These are phyloP conservation scores for Drosophila anomelani DNA, from an alignment of 2,888 invertebrate genomes.

Conservation along the genomic window DNA sequence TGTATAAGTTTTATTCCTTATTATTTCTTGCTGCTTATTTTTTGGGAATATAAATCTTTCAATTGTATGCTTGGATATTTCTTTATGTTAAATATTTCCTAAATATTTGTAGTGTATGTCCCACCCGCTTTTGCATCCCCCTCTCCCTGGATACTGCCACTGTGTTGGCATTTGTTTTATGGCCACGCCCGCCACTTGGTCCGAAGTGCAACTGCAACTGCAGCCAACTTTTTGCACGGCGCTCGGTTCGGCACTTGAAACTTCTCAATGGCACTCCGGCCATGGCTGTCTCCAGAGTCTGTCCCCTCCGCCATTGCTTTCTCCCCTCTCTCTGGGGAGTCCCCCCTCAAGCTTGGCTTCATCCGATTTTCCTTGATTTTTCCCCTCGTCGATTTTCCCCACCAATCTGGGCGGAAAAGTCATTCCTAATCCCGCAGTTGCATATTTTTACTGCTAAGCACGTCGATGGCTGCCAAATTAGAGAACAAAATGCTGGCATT, in stretches of 20 bases:
- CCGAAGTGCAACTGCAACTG: constrained; percentile 78
- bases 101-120: constrained; percentile 19
- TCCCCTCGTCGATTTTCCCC: background rate
- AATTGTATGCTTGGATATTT: no score
- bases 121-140: background rate
- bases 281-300: constrained; percentile 40
- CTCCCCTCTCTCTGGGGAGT: background rate
- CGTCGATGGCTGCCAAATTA: constrained; percentile 76
- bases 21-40: background rate
- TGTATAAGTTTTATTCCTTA: background rate
- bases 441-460: constrained; percentile 68
- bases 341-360: background rate
- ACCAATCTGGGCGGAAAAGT: constrained; percentile 43
- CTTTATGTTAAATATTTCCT: no score
- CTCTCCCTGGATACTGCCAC: constrained; percentile 9
- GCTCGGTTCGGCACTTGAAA: constrained; percentile 69
- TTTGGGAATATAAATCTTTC: no score
- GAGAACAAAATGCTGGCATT: constrained; percentile 56
- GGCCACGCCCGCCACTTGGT: constrained; percentile 73
- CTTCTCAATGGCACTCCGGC: constrained; percentile 75
- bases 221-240: constrained; percentile 74
- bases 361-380: background rate
- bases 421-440: constrained; percentile 63
- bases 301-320: background rate
- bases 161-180: constrained; percentile 72